A percentile compares a stretch with the other conserved stretches of the same genome.
Evolutionary conservation across 2,888 invertebrate species (phyloP).

Genomic region (Zaprionus obscuricornis): DNA sequence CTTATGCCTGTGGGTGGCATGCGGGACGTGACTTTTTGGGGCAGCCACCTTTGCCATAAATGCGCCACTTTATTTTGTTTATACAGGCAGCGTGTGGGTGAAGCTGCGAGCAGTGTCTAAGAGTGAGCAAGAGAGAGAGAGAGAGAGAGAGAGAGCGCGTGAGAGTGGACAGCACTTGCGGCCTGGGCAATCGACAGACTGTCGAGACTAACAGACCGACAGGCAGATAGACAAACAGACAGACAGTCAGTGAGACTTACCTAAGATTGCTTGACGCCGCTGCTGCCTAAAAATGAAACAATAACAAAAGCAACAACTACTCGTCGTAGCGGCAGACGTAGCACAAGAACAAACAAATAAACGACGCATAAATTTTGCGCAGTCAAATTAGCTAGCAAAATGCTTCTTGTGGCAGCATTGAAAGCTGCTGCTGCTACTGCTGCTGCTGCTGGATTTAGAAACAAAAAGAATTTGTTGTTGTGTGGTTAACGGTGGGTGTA

Average conservation of each 20-base stretch:
- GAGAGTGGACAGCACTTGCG: constrained; percentile 2
- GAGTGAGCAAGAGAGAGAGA: neutral
- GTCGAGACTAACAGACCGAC: constrained; percentile 21
- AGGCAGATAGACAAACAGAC: constrained; percentile 16
- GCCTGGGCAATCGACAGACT: neutral
- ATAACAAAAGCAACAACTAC: constrained; percentile 3
- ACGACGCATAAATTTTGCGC: constrained; percentile 64
- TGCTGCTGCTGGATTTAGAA: constrained; percentile 27
- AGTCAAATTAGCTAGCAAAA: constrained; percentile 68
- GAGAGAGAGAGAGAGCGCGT: neutral
- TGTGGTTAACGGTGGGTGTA: too few species aligned
- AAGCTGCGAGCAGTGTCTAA: neutral
- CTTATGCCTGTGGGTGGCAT: neutral
- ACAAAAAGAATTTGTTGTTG: constrained; percentile 2
- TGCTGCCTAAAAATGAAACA: too few species aligned
- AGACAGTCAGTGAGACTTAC: constrained; percentile 6
- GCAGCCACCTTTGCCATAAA: constrained; percentile 70
- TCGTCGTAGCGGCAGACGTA: too few species aligned
- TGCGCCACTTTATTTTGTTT: constrained; percentile 76
- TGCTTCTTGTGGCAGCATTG: constrained; percentile 24
- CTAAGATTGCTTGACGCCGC: constrained; percentile 34
- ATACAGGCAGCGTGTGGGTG: constrained; percentile 34
- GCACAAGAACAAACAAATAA: constrained; percentile 19
- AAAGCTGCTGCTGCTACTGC: too few species aligned
- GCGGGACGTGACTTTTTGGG: constrained; percentile 13